Percentiles rank a stretch among this genome's conserved stretches.
phyloP scores from a whole-genome alignment of 2,797 vertebrate species.

The Pteropus rufus region DNA sequence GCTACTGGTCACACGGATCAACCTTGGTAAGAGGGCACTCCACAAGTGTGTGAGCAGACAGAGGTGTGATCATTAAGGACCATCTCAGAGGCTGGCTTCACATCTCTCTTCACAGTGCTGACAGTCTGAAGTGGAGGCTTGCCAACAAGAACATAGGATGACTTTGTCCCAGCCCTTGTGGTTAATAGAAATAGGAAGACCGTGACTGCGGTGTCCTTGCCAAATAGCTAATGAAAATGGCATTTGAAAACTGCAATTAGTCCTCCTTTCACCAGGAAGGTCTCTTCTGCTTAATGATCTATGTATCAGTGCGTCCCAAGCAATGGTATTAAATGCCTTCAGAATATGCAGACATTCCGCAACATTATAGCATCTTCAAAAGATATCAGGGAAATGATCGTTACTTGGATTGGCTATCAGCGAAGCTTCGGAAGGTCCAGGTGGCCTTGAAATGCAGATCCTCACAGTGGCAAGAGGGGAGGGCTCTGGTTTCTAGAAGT shows the following conservation, averaged over 20 bases:
- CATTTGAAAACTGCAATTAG: constrained; percentile 41
- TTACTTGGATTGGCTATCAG: neutral
- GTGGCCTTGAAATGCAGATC: constrained; percentile 30
- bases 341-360: neutral
- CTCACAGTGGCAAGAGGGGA: rapidly evolving
- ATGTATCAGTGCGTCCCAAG: neutral
- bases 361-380: neutral
- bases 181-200: constrained; percentile 48
- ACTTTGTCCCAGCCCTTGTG: constrained; percentile 48
- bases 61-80: neutral
- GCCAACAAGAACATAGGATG: neutral
- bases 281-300: constrained; percentile 53
- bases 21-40: neutral
- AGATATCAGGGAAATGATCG: neutral
- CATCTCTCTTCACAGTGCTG: neutral
- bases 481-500: neutral
- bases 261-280: constrained; percentile 11
- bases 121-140: neutral
- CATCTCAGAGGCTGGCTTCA: neutral
- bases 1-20: neutral
- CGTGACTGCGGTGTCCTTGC: neutral
- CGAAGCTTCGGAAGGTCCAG: constrained; percentile 18
- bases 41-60: neutral
- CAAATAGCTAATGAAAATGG: constrained; percentile 61
- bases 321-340: neutral